Conservation (phyloP, 2,113 vertebrate genomes). For the Indicator indicator region DNA sequence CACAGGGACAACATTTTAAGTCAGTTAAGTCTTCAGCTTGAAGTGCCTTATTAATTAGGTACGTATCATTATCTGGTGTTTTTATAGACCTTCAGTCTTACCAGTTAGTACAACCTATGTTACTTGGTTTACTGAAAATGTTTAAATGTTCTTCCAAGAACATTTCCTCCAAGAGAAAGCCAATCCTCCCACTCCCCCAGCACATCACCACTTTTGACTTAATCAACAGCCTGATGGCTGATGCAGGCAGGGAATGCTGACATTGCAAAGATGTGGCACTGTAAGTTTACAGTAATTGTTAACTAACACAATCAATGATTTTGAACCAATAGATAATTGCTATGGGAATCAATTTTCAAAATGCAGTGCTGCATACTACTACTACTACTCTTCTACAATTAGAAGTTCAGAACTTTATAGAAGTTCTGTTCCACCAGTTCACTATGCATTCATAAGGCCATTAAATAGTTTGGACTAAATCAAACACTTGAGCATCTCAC, state of each 20-base stretch:
- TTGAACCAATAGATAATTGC: neutral
- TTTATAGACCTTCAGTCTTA: constrained; percentile 29
- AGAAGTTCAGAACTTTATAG: neutral
- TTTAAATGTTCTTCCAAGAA: constrained; percentile 1
- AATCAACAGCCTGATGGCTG: neutral
- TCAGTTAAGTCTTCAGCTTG: constrained; percentile 22
- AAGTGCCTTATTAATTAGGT: constrained; percentile 71
- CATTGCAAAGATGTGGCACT: neutral
- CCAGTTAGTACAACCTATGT: neutral
- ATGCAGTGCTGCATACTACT: neutral
- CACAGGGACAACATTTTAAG: constrained; percentile 33
- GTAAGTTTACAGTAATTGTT: neutral
- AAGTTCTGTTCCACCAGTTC: neutral
- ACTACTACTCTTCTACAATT: neutral
- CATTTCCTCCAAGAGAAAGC: neutral
- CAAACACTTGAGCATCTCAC: neutral
- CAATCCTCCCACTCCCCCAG: neutral
- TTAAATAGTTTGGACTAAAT: neutral
- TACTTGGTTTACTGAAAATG: neutral
- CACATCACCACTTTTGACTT: neutral
- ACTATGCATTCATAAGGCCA: neutral
- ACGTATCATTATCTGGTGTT: constrained; percentile 53
- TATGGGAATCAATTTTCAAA: neutral
- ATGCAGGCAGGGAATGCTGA: neutral
- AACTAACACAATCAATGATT: neutral